Conservation (phyloP, 2,113 vertebrate species). For the Mesitornis unicolor region DNA sequence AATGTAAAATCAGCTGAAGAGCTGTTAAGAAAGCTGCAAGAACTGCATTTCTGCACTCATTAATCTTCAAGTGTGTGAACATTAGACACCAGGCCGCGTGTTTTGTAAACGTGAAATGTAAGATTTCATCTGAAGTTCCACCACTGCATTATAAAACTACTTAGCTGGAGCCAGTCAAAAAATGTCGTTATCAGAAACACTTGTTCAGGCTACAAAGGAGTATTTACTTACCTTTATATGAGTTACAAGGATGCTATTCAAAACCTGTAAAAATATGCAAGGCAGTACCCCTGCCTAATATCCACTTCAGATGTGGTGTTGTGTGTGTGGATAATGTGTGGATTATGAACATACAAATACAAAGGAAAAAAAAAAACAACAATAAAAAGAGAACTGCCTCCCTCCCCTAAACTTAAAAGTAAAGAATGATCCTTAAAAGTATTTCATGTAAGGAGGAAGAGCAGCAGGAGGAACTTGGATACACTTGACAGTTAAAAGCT, state of each 20-base stretch:
- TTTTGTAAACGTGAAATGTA: background rate
- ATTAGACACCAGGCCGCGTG: background rate
- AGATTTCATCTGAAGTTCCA: background rate
- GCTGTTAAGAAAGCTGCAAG: background rate
- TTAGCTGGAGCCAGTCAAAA: background rate
- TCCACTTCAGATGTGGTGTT: background rate
- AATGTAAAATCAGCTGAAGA: background rate
- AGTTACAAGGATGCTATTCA: slow-evolving; percentile 44
- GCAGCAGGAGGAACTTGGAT: background rate
- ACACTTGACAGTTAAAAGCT: slow-evolving; percentile 30
- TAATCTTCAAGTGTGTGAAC: background rate
- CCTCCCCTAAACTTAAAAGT: background rate
- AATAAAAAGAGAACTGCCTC: background rate
- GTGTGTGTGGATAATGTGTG: slow-evolving; percentile 22
- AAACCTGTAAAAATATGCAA: slow-evolving; percentile 57
- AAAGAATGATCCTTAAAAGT: slow-evolving; percentile 13
- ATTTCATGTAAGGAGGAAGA: slow-evolving; percentile 1
- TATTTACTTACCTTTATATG: slow-evolving; percentile 59
- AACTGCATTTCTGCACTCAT: background rate
- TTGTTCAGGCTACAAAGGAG: slow-evolving; percentile 12
- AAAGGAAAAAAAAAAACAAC: background rate
- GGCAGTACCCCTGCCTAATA: slow-evolving; percentile 3
- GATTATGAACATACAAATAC: background rate
- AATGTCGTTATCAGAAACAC: background rate
- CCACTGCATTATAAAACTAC: background rate